Evolutionary conservation across 2,113 vertebrate species (phyloP), one percentile per base, ranked within the genome.

Genomic region (Geococcyx californianus): DNA sequence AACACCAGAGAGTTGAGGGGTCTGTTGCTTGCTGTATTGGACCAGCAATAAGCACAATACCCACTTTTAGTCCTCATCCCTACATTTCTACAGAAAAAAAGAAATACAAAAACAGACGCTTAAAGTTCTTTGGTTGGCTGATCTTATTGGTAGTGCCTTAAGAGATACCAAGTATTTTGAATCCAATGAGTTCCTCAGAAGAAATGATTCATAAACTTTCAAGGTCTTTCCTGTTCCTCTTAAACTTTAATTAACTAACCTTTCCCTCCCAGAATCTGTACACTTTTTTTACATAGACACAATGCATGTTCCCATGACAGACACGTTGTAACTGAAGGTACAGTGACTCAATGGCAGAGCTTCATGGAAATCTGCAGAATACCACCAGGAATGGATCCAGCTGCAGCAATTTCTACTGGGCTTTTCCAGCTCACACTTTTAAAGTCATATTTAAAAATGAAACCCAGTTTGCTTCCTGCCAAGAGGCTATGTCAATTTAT

Each of bases 281-380:
- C 19, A 11, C 3, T 59, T 47, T 26, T 7, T 69, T 78, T 40
- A n/a, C 29, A 82, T 36, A n/a, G 17, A 66, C 31, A 63, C 1
- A 90, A 16, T 1, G 2, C 16, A 9, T 18, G 2, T 24, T 59
- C 73, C 38, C 2, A 0, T 23, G 28, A 56, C 0, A 67, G 23
- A 52, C 3, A 16, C 9, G 13, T 1, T 45, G 42, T 59, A 75
- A 38, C 52, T 93, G 19, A 25, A 89, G 75, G 29, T 31, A 26
- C 44, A 66, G 8, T 45, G 90, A 64, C 17, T 72, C 40, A n/a
- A 14, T 34, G 18, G 28, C 17, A 75, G 52, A 87, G 6, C 26
- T 82, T 42, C 58, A 25, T 69, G 66, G 56, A 78, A 81, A 78
- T 31, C 18, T 68, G 24, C 72, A 80, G 34, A 92, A 92, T 68